Evolutionary conservation across 2,797 vertebrate species (phyloP), one percentile per base, ranked within the genome.

Genomic region (Rhynchotus rufescens): DNA sequence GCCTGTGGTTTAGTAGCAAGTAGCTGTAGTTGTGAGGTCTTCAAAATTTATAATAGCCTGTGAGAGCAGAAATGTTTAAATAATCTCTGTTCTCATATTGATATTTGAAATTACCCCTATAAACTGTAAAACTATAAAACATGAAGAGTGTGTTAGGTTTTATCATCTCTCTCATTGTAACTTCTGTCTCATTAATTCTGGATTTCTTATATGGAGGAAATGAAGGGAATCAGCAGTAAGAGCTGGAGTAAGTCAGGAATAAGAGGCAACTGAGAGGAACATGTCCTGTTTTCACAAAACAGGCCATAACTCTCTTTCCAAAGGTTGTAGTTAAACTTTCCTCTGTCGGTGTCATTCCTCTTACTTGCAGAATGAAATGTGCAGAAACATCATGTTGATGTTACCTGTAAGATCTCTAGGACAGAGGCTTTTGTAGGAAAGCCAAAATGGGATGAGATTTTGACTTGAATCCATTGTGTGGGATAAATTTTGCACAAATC

Each of bases 131-230:
- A 60, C 57, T 81, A 6, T 84, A 75, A 91, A 91, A 92, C 28
- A 36, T 86, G 34, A 82, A 42, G 64, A 15, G 12, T 73, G 21
- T 17, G 4, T 83, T 93, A 80, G 66, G 30, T 93, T 82, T 86
- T 85, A 36, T 86, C 51, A 77, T 74, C 36, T 82, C n/a, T 38
- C 20, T 26, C 88, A 49, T 87, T 94, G 95, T 86, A 94, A 74
- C 59, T 93, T 91, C 44, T 83, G 51, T 88, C 60, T 89, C 80
- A 69, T 94, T 95, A 82, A 66, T 80, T 78, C 57, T 73, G 82
- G 17, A n/a, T 88, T n/a, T 49, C 52, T 71, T 84, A 23, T 72
- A 38, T 78, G 73, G 88, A 81, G 52, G 36, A 80, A 90, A 45
- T 73, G 49, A 94, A 88, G 57, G 44, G 22, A 80, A 13, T 81